These are phyloP conservation scores for Drosophila affinis DNA, from an alignment of 2,888 invertebrate species.

Conservation along the genomic window DNA sequence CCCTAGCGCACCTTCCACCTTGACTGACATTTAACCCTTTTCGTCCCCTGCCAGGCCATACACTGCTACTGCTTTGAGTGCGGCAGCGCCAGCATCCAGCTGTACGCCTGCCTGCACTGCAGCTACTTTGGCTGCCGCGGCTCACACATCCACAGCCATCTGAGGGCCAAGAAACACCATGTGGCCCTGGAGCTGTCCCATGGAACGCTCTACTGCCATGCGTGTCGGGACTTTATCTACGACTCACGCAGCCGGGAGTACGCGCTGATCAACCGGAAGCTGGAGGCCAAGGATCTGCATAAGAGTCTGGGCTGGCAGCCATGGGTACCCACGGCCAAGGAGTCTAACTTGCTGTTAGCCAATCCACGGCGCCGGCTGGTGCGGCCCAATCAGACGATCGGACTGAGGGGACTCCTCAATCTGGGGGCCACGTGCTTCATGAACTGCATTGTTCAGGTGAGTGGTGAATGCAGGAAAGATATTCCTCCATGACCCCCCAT, in stretches of 20 bases:
- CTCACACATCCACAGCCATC: conserved; percentile 94
- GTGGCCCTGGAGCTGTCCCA: conserved; percentile 94
- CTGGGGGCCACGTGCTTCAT: conserved; percentile 99
- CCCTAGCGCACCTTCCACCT: neutral
- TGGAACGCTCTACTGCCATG: conserved; percentile 94
- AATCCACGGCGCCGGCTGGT: conserved; percentile 92
- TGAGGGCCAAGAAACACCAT: conserved; percentile 91
- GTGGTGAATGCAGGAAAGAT: neutral
- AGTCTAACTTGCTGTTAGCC: conserved; percentile 89
- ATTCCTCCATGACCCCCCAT: neutral
- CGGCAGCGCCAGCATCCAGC: conserved; percentile 90
- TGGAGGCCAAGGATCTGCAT: conserved; percentile 86
- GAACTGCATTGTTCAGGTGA: conserved; percentile 97
- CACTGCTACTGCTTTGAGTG: conserved; percentile 93
- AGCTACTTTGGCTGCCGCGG: conserved; percentile 96
- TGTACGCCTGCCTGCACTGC: conserved; percentile 94
- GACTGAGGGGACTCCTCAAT: conserved; percentile 96
- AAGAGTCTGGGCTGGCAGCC: conserved; percentile 87
- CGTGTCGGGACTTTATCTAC: conserved; percentile 96
- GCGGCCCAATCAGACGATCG: conserved; percentile 92
- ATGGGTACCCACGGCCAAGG: conserved; percentile 92
- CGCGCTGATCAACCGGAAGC: conserved; percentile 85
- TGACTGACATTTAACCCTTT: neutral
- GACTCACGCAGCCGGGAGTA: conserved; percentile 88
- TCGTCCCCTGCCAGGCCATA: conserved; percentile 86